Base-by-base conservation (phyloP, 2,113 vertebrate species). In the Spea multiplicata region DNA sequence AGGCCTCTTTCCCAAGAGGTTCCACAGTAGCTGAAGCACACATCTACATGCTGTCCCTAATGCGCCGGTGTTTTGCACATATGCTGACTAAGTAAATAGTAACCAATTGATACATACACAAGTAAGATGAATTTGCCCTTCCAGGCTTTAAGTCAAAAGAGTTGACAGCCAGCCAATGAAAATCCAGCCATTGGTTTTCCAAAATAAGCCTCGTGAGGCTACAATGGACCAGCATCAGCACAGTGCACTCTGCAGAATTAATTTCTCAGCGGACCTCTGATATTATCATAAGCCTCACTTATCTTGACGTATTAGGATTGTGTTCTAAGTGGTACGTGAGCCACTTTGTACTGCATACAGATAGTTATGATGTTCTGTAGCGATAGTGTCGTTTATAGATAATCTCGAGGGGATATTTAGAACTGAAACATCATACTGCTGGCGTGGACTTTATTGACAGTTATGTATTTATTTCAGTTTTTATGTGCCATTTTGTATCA, bases 281-380 rank as follows among this genome's bases (percentile, higher is more conserved):
- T 10, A 47, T 46, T 44, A 47, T 68, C 66, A 68, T 68, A 68
- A 68, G n/a, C 66, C 13, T 68, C 44, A 45, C 66, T 68, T 14
- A 6, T 13, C 12, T 4, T 68, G 45, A 68, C 8, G 13, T 5
- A 68, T 14, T 44, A n/a, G 44, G 66, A 44, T 9, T 47, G 30
- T 46, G 66, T 47, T 68, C 45, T 47, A 14, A 47, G 66, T 13
- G 8, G 55, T 13, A 59, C 10, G 14, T 12, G 66, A 6, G 66
- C 5, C 6, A 10, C 44, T 8, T 47, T 13, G 46, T 4, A 70
- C 17, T 6, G 7, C 47, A 50, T 50, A 7, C 45, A 70, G 13
- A 12, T 16, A 30, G 30, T 30, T 30, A 30, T 8, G 67, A n/a
- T 13, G 49, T 50, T 16, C 66, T 46, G 2, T 45, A 14, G 66